phyloP scores from a whole-genome alignment of 2,113 vertebrate genomes.

The Leucoraja erinaceus region DNA sequence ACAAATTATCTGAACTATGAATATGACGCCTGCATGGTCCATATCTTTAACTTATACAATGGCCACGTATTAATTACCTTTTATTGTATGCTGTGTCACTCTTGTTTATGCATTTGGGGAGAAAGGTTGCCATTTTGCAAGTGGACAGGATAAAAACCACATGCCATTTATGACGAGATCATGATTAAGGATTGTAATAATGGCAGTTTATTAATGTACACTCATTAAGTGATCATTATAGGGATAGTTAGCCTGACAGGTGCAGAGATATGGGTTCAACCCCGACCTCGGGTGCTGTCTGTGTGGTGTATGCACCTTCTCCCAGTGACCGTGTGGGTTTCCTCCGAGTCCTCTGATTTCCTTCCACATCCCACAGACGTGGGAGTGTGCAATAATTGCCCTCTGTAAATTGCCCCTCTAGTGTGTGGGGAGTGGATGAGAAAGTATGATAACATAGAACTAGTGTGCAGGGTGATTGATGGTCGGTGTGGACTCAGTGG shows the following conservation, averaged over 20 bases:
- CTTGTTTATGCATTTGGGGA: background rate
- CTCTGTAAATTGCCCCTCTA: too few relatives aligned
- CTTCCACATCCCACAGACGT: too few relatives aligned
- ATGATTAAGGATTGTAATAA: background rate
- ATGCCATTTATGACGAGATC: background rate
- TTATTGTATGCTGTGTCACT: background rate
- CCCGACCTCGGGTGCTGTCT: too few relatives aligned
- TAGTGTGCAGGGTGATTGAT: too few relatives aligned
- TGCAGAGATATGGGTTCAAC: too few relatives aligned
- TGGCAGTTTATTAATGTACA: background rate
- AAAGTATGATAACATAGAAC: too few relatives aligned
- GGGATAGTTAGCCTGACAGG: background rate
- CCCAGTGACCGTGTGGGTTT: too few relatives aligned
- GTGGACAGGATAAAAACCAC: background rate
- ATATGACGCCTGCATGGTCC: background rate
- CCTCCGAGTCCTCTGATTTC: too few relatives aligned
- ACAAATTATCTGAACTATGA: background rate
- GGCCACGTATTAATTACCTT: background rate
- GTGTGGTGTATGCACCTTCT: too few relatives aligned
- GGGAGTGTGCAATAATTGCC: too few relatives aligned
- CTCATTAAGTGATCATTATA: background rate
- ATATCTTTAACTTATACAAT: background rate
- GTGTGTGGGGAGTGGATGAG: too few relatives aligned
- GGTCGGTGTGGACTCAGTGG: too few relatives aligned
- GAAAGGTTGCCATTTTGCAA: background rate